These are phyloP conservation scores for Spea hammondii DNA, from an alignment of 2,797 vertebrate genomes.

Conservation along the genomic window DNA sequence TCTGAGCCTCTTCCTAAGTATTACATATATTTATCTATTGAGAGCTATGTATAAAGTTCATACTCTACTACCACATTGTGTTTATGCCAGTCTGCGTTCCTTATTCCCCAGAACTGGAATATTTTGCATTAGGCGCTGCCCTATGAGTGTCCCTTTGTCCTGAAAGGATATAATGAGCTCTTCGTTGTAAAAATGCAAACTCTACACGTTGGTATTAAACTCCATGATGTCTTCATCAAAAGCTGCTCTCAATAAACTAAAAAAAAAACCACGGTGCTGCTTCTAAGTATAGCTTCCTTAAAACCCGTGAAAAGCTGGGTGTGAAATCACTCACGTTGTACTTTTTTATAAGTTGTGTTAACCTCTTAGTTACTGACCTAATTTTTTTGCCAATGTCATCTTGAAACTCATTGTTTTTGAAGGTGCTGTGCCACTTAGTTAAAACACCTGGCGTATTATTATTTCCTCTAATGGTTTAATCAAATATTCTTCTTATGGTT, in stretches of 20 bases:
- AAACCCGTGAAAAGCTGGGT: slow-evolving; percentile 23
- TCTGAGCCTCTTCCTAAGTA: too few species aligned
- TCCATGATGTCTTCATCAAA: background rate
- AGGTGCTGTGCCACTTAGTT: too few species aligned
- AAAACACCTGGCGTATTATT: too few species aligned
- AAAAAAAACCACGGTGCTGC: background rate
- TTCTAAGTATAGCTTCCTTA: slow-evolving; percentile 23
- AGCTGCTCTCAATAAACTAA: slow-evolving; percentile 15
- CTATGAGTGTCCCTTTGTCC: background rate
- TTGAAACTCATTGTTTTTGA: too few species aligned
- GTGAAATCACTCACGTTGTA: slow-evolving; percentile 10
- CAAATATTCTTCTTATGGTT: too few species aligned
- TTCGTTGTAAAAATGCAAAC: background rate
- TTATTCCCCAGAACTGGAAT: too few species aligned
- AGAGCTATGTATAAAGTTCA: too few species aligned
- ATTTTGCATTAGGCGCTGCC: too few species aligned
- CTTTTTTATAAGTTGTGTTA: background rate
- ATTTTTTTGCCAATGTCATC: background rate
- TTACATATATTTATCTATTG: too few species aligned
- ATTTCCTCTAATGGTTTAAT: too few species aligned
- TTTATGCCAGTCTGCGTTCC: too few species aligned
- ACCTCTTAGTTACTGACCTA: background rate
- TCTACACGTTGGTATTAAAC: slow-evolving; percentile 15
- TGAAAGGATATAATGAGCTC: slow-evolving; percentile 11
- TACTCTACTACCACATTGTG: background rate